phyloP scores from a whole-genome alignment of 37 sponge, comb jelly and placozoan species.

The Agelas oroides region DNA sequence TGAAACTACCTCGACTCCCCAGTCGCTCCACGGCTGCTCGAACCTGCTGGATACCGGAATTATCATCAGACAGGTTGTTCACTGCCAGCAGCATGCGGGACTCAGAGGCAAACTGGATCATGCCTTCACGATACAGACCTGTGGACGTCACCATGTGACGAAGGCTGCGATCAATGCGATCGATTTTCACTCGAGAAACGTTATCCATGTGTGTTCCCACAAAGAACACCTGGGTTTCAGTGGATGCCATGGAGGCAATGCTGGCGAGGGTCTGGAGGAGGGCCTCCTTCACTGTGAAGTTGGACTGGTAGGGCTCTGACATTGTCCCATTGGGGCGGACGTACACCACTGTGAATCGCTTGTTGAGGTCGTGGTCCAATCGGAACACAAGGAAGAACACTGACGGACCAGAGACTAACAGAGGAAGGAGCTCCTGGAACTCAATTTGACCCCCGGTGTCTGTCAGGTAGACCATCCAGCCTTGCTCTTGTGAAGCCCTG shows the following conservation, averaged over 20 bases:
- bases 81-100: not conserved
- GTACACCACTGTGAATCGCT: conserved; percentile 8
- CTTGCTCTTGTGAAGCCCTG: not conserved
- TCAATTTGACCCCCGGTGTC: conserved; percentile 25
- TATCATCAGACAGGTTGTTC: not conserved
- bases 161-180: not conserved
- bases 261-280: conserved; percentile 20
- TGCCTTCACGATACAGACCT: not conserved
- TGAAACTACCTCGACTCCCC: not conserved
- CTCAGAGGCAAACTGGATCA: not conserved
- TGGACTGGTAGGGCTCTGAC: not conserved
- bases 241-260: not conserved
- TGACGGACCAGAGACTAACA: conserved; percentile 13
- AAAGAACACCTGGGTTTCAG: not conserved
- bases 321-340: not conserved
- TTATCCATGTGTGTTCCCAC: conserved; percentile 9
- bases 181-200: not conserved
- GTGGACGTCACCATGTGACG: not conserved
- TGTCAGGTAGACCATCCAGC: not conserved
- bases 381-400: conserved; percentile 18
- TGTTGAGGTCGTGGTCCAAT: conserved; percentile 7
- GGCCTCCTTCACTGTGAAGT: conserved; percentile 15
- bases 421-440: conserved; percentile 19
- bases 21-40: conserved; percentile 3
- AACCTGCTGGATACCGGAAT: not conserved